A percentile compares a stretch with the other conserved stretches of the same genome.
phyloP scores from a whole-genome alignment of 2,888 invertebrate genomes.

The Drosophila mimetica region DNA sequence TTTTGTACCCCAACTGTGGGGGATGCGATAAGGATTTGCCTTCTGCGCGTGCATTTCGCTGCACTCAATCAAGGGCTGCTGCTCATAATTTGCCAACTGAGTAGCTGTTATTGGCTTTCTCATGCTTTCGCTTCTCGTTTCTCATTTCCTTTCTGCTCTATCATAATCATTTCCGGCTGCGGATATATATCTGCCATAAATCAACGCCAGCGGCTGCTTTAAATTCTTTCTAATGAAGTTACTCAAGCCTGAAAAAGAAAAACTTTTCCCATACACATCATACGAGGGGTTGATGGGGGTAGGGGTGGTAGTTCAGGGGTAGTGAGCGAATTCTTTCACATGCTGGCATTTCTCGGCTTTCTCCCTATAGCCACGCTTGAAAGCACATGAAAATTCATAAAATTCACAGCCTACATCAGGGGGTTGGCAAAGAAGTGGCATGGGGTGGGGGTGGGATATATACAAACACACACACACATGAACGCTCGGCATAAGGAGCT shows the following conservation, averaged over 20 bases:
- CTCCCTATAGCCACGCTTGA: conserved; percentile 53
- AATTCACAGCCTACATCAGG: conserved; percentile 51
- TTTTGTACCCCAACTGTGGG: conserved; percentile 56
- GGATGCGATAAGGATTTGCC: conserved; percentile 63
- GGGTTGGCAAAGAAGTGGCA: background rate
- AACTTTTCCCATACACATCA: conserved; percentile 45
- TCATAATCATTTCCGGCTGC: conserved; percentile 42
- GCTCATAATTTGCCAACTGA: conserved; percentile 48
- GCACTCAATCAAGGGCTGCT: conserved; percentile 49
- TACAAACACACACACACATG: conserved; percentile 27
- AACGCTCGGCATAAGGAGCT: conserved; percentile 63
- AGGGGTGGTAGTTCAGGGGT: conserved; percentile 36
- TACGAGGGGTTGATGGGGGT: conserved; percentile 17
- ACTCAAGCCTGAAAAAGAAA: conserved; percentile 67
- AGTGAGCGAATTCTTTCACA: conserved; percentile 59
- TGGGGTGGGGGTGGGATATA: background rate
- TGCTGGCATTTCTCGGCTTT: conserved; percentile 56
- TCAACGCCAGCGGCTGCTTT: conserved; percentile 64
- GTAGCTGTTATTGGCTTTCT: conserved; percentile 29
- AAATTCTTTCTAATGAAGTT: conserved; percentile 67
- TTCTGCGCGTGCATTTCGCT: conserved; percentile 29
- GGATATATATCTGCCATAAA: conserved; percentile 52
- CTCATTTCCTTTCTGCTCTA: conserved; percentile 35
- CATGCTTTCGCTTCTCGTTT: conserved; percentile 4
- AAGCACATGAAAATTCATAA: conserved; percentile 73